Base-by-base conservation (phyloP, 2,113 vertebrate genomes). In the Halcyon malimbica region DNA sequence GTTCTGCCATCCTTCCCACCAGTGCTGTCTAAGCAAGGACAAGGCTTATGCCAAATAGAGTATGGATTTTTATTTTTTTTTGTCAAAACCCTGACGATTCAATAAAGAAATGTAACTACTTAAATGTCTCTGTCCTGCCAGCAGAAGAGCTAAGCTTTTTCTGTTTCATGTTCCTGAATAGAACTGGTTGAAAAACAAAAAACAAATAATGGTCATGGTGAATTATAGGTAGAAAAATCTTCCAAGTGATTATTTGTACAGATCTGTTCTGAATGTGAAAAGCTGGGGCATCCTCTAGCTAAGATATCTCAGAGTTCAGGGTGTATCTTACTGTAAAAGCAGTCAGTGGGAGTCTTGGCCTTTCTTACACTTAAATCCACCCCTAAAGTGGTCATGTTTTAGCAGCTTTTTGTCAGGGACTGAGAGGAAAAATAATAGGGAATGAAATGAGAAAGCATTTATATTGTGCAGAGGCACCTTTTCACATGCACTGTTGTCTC, bases 181-280 rank as follows among this genome's bases (percentile, higher is more conserved):
- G 9, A 69, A 53, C 13, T 42, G 3, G 6, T 51, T 73, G 35
- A 64, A 92, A 92, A 87, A 42, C 9, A 16, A 37, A 71, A 64
- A 69, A 0, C 6, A 23, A n/a, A 11, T 23, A 29, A 15, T 1
- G 3, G 4, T 57, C 5, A 65, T 15, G 5, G 31, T 50, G 19
- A 78, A 31, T 59, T 82, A 57, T 2, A 62, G 5, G 12, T 12
- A 78, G 31, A 90, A 85, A 59, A 59, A 4, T 59, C 24, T 44
- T 53, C 56, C 6, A 1, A 35, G 5, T 42, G 24, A 14, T 64
- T 56, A 60, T 76, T 64, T 83, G 15, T 35, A 54, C 35, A 48
- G 13, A 20, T 83, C 21, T 74, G 31, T 70, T 74, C 46, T 39
- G 26, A 64, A 33, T 1, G 3, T 63, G 35, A 44, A 74, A 81